Evolutionary conservation across 2,797 vertebrate genomes (phyloP).

Genomic region (Pristis pectinata): DNA sequence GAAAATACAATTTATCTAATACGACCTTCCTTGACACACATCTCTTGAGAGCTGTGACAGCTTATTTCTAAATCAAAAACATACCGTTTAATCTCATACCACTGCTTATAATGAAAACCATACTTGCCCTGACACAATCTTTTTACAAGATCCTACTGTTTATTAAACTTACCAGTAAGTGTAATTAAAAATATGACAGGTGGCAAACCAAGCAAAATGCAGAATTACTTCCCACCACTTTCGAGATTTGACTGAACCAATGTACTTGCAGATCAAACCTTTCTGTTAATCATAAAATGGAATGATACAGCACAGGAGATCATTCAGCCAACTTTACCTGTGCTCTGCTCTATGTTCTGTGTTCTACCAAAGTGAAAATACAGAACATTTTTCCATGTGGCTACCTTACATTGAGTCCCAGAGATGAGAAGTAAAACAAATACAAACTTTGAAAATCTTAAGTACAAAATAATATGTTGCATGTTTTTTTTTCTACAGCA

Average conservation of each 20-base stretch:
- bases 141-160: neutral
- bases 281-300: neutral
- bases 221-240: constrained; percentile 20
- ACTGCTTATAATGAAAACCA: constrained; percentile 4
- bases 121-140: neutral
- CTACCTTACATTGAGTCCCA: neutral
- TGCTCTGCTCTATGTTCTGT: too few relatives aligned
- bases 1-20: constrained; percentile 36
- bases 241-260: neutral
- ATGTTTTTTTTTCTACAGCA: neutral
- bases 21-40: constrained; percentile 8
- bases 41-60: constrained; percentile 22
- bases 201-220: constrained; percentile 28
- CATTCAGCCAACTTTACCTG: neutral
- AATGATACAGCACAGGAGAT: neutral
- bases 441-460: neutral
- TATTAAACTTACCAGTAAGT: constrained; percentile 32
- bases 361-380: neutral
- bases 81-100: neutral
- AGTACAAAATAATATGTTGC: neutral
- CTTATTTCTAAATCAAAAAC: constrained; percentile 35
- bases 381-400: neutral
- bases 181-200: constrained; percentile 29
- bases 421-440: neutral
- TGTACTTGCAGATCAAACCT: neutral